Evolutionary conservation across 23 tunicate genomes (phyloP).

Genomic region (Ascidia mentula): DNA sequence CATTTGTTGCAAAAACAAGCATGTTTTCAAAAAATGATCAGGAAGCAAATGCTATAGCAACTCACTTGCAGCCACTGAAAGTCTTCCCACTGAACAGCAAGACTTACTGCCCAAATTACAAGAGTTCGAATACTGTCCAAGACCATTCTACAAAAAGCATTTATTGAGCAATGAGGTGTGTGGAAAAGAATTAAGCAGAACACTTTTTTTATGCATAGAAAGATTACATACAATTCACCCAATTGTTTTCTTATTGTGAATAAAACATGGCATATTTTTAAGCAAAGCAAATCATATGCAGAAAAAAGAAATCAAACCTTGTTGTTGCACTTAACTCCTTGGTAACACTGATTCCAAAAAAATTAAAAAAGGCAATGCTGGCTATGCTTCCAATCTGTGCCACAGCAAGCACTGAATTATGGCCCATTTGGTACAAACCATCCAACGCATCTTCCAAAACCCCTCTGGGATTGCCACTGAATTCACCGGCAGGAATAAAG

Average conservation of each 20-base stretch:
- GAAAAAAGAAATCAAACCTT: slow-evolving; percentile 32
- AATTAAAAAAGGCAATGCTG: slow-evolving; percentile 98
- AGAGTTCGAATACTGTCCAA: slow-evolving; percentile 96
- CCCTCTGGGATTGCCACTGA: slow-evolving; percentile 63
- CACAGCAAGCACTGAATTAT: slow-evolving; percentile 60
- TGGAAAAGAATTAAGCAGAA: too few species aligned
- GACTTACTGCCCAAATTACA: slow-evolving; percentile 91
- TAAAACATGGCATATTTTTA: too few species aligned
- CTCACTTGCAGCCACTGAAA: slow-evolving; percentile 86
- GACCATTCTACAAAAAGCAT: slow-evolving; percentile 81
- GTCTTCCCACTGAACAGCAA: slow-evolving; percentile 74
- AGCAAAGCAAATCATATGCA: not conserved
- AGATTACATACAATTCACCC: too few species aligned
- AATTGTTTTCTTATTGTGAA: too few species aligned
- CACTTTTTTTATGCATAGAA: too few species aligned
- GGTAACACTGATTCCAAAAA: slow-evolving; percentile 97
- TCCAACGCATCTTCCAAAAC: slow-evolving; percentile 96
- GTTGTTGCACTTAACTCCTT: slow-evolving; percentile 96
- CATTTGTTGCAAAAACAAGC: too few species aligned
- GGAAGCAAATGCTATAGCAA: not conserved
- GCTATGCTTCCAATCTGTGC: slow-evolving; percentile 83
- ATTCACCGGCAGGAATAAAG: slow-evolving; percentile 66
- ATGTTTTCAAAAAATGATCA: not conserved
- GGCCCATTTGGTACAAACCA: slow-evolving; percentile 95
- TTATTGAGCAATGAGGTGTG: too few species aligned